Conservation (phyloP, 2,797 vertebrate genomes). For the Eulemur coronatus region DNA sequence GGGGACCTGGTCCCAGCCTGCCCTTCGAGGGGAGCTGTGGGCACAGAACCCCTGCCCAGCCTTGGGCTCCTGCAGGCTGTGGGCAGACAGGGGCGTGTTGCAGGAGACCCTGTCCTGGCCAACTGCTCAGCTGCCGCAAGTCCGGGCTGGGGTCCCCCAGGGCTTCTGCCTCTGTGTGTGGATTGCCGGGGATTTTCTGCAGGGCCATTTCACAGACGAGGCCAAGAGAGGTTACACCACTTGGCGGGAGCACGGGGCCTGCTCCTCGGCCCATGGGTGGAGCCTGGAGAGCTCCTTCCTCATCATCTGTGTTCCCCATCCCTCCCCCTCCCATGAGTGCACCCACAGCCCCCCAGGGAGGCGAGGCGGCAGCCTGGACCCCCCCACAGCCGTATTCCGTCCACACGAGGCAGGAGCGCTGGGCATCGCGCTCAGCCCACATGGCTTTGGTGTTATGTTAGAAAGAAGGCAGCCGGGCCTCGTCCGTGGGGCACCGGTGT, state of each 20-base stretch:
- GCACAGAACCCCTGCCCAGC: not conserved
- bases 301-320: too few species aligned
- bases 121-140: fast-evolving
- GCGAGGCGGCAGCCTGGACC: fast-evolving
- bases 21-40: too few species aligned
- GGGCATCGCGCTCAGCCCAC: fast-evolving
- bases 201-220: not conserved
- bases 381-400: fast-evolving
- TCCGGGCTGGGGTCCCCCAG: not conserved
- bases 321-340: fast-evolving
- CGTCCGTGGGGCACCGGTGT: fast-evolving
- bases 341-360: fast-evolving
- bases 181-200: not conserved
- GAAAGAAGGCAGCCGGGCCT: not conserved
- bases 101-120: too few species aligned
- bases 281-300: too few species aligned
- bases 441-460: fast-evolving
- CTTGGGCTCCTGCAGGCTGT: not conserved
- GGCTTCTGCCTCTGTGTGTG: not conserved
- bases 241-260: not conserved
- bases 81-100: not conserved
- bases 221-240: too few species aligned
- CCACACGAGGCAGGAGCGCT: not conserved
- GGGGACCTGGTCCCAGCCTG: not conserved
- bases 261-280: fast-evolving